Conservation (phyloP, 2,797 vertebrate genomes). For the Amblyopsis hoosieri region DNA sequence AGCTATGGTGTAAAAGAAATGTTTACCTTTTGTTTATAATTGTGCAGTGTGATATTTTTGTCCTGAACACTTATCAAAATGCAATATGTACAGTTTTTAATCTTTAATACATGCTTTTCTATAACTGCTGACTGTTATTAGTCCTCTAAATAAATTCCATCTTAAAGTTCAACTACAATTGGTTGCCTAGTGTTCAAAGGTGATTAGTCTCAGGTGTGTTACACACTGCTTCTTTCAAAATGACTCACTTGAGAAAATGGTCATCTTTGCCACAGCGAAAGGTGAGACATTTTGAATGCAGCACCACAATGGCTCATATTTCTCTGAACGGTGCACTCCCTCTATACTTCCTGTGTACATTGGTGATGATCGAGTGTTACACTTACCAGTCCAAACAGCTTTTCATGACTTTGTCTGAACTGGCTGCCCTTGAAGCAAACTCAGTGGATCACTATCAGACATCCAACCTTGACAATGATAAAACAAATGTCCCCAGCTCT, state of each 20-base stretch:
- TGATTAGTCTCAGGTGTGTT: constrained; percentile 39
- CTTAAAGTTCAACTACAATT: not conserved
- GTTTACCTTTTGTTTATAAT: not conserved
- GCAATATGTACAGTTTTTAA: constrained; percentile 55
- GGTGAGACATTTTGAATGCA: not conserved
- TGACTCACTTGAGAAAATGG: not conserved
- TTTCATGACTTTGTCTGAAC: constrained; percentile 22
- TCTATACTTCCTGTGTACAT: not conserved
- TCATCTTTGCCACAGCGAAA: not conserved
- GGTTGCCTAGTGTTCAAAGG: constrained; percentile 15
- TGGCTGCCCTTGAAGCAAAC: constrained; percentile 21
- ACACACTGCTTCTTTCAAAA: not conserved
- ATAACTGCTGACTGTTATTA: not conserved
- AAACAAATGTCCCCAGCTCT: not conserved
- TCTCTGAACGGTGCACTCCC: not conserved
- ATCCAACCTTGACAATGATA: not conserved
- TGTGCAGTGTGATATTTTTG: not conserved
- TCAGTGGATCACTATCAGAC: not conserved
- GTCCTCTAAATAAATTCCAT: not conserved
- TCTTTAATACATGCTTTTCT: constrained; percentile 44
- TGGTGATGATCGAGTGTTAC: not conserved
- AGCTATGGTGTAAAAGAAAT: too few species aligned
- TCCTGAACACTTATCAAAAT: constrained; percentile 10
- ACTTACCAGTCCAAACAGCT: constrained; percentile 26
- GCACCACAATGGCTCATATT: constrained; percentile 16